These are phyloP conservation scores for Corapipo altera DNA, from an alignment of 2,113 vertebrate species.

Conservation along the genomic window DNA sequence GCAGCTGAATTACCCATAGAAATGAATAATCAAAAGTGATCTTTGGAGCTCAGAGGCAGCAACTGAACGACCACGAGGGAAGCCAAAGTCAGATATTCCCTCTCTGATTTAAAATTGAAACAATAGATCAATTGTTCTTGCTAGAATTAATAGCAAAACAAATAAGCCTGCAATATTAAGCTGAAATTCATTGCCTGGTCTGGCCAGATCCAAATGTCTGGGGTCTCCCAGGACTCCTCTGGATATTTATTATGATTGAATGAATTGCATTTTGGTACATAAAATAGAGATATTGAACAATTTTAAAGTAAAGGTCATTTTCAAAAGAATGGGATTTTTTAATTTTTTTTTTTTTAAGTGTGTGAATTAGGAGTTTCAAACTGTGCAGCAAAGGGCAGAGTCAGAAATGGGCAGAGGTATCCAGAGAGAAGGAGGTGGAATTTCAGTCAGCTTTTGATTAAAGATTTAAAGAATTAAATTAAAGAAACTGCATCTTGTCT, in stretches of 20 bases:
- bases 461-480: neutral
- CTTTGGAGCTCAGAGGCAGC: constrained; percentile 9
- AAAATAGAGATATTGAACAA: neutral
- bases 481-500: neutral
- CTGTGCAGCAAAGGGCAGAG: neutral
- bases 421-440: neutral
- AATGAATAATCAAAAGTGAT: neutral
- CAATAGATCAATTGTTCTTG: constrained; percentile 64
- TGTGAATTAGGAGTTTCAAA: neutral
- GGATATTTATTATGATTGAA: neutral
- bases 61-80: constrained; percentile 14
- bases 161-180: constrained; percentile 22
- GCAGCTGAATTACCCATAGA: neutral
- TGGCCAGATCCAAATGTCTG: neutral
- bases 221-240: neutral
- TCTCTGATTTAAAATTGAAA: constrained; percentile 67
- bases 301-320: neutral
- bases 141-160: constrained; percentile 48
- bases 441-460: neutral
- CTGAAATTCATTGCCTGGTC: neutral
- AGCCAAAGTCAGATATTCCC: constrained; percentile 40
- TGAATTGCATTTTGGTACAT: neutral
- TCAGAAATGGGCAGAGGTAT: rapidly evolving
- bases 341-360: rapidly evolving
- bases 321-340: neutral